A percentile compares a stretch with the other conserved stretches of the same genome.
These are phyloP conservation scores for Siphamia tubifer DNA, from an alignment of 2,113 vertebrate genomes.

Conservation along the genomic window DNA sequence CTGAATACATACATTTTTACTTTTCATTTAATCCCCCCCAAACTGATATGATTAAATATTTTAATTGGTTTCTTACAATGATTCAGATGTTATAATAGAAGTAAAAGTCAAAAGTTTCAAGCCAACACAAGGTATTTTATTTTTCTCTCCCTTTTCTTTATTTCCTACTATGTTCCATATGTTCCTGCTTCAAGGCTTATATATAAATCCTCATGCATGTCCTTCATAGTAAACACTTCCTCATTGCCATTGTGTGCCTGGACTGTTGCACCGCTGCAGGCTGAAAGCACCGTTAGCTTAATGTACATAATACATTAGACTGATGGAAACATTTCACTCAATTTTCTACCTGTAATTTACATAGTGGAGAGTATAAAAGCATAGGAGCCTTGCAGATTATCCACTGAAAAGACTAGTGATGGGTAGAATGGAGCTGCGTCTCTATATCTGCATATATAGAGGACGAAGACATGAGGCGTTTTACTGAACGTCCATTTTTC, in stretches of 20 bases:
- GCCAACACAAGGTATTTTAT: too few species aligned
- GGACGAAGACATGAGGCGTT: not conserved
- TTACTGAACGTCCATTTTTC: slow-evolving; percentile 7
- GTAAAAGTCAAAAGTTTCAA: too few species aligned
- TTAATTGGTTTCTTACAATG: too few species aligned
- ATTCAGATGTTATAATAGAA: too few species aligned
- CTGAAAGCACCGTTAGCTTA: slow-evolving; percentile 36
- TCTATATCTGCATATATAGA: not conserved
- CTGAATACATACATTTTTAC: too few species aligned
- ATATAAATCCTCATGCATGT: not conserved
- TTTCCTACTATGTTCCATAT: not conserved
- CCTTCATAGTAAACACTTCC: not conserved
- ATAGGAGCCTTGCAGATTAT: not conserved
- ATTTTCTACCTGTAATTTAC: slow-evolving; percentile 50
- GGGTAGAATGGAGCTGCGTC: slow-evolving; percentile 4
- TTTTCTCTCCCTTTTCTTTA: too few species aligned
- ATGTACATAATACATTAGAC: slow-evolving; percentile 51
- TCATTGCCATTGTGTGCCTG: not conserved
- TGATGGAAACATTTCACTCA: slow-evolving; percentile 47
- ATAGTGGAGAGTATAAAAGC: slow-evolving; percentile 50
- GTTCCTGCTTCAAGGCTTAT: not conserved
- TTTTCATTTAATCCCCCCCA: too few species aligned
- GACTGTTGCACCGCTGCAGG: not conserved
- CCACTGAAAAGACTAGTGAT: slow-evolving; percentile 17
- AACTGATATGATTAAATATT: too few species aligned